Base-by-base conservation (phyloP, 2,888 invertebrate genomes). In the Antitype chi region DNA sequence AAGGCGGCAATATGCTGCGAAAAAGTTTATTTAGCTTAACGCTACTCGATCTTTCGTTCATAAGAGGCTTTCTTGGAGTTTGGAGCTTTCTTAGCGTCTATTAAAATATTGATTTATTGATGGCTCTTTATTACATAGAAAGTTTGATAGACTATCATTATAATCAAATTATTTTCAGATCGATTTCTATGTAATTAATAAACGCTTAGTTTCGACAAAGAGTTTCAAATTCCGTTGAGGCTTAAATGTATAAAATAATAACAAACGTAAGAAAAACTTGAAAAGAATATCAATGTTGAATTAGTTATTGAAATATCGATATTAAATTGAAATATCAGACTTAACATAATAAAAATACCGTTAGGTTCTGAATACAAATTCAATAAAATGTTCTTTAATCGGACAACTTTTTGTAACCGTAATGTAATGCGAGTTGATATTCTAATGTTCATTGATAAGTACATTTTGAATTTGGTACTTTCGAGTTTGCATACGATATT, bases 361-460 rank as follows among this genome's bases (percentile, higher is more conserved):
- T 84, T 76, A 80, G 60, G 20, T 53, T 38, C n/a, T 38, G 47
- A 76, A 78, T 59, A 77, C 28, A 52, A 68, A 73, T 74, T 76
- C 52, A 84, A 70, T 66, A 60, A 55, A 66, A 25, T 53, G 20
- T 60, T 53, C 55, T 71, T 74, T 79, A 68, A 55, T 52, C 52
- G 15, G 70, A 70, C 38, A 86, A 68, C 78, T 76, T 80, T 74
- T 53, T 70, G 67, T 70, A 60, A 78, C 63, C 23, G 60, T 68
- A 80, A 81, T 84, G 74, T 69, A 28, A 64, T 55, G 15, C 63
- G 28, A 75, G 74, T 74, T 78, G 66, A 62, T 79, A 84, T 81
- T 78, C 28, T 28, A 70, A 81, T 75, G 55, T 76, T 59, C 20
- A 74, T 28, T 53, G 64, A 43, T 74, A 80, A 67, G 38, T 53